Conservation (phyloP, 2,797 vertebrate genomes). For the Erpetoichthys calabaricus region DNA sequence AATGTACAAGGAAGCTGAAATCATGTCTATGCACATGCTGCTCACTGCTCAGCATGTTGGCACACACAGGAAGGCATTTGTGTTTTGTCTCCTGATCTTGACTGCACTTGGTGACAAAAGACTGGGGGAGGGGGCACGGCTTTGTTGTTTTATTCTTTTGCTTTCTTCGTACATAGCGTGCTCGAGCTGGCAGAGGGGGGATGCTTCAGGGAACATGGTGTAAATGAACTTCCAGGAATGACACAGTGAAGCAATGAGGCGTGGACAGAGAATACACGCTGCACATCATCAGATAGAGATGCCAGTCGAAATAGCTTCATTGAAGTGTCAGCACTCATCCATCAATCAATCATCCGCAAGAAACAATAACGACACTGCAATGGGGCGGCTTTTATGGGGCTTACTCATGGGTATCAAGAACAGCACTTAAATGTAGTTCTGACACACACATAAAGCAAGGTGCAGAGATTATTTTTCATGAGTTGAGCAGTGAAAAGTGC, state of each 20-base stretch:
- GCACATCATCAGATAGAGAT: conserved; percentile 99
- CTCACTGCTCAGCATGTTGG: too few species aligned
- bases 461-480: conserved; percentile 54
- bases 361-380: conserved; percentile 86
- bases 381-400: conserved; percentile 89
- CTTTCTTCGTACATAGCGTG: too few species aligned
- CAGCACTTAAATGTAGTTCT: conserved; percentile 89
- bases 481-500: conserved; percentile 12
- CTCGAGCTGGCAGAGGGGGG: conserved; percentile 12
- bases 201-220: conserved; percentile 94
- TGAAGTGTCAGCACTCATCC: conserved; percentile 98
- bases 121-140: too few species aligned
- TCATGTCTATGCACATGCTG: too few species aligned
- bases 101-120: too few species aligned
- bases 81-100: too few species aligned
- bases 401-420: conserved; percentile 97
- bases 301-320: conserved; percentile 99
- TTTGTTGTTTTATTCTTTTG: too few species aligned
- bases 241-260: conserved; percentile 99
- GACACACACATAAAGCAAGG: conserved; percentile 65
- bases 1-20: too few species aligned
- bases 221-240: conserved; percentile 99
- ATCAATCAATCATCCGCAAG: conserved; percentile 99
- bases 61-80: too few species aligned
- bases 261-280: conserved; percentile 98